Evolutionary conservation across 1,140 invertebrate species (phyloP).

Genomic region (Ganaspis sp.): DNA sequence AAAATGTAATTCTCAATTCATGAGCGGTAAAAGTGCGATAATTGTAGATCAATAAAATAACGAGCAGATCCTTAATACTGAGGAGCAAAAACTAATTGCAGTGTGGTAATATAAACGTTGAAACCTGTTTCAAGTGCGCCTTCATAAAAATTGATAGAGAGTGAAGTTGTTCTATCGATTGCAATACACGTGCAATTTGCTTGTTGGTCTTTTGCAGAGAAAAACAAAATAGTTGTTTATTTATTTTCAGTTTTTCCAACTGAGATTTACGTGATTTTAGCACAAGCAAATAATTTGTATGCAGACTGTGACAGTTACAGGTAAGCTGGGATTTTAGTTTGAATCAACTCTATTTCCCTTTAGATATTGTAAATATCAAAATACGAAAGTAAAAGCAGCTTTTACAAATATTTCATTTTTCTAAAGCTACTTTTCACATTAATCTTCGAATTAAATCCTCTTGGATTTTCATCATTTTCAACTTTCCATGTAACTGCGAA

Average conservation of each 20-base stretch:
- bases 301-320: neutral
- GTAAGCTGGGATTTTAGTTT: conserved; percentile 1
- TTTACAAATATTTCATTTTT: neutral
- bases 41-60: conserved; percentile 25
- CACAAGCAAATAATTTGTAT: conserved; percentile 16
- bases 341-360: conserved; percentile 4
- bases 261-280: conserved; percentile 1
- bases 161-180: conserved; percentile 30
- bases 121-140: conserved; percentile 15
- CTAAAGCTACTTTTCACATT: neutral
- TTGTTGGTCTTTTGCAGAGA: neutral
- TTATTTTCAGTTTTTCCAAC: neutral
- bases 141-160: conserved; percentile 29
- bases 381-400: conserved; percentile 9
- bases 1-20: conserved; percentile 1
- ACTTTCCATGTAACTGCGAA: neutral
- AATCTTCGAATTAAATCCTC: neutral
- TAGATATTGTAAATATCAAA: conserved; percentile 5
- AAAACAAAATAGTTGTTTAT: neutral
- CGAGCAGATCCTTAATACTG: conserved; percentile 16
- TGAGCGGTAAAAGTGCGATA: conserved; percentile 19
- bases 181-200: neutral
- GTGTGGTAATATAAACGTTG: conserved; percentile 6
- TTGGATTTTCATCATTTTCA: neutral
- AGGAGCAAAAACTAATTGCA: conserved; percentile 7